Percentiles rank a stretch among this genome's conserved stretches.
Evolutionary conservation across 1,140 invertebrate species (phyloP).

Genomic region (Amyelois transitella): DNA sequence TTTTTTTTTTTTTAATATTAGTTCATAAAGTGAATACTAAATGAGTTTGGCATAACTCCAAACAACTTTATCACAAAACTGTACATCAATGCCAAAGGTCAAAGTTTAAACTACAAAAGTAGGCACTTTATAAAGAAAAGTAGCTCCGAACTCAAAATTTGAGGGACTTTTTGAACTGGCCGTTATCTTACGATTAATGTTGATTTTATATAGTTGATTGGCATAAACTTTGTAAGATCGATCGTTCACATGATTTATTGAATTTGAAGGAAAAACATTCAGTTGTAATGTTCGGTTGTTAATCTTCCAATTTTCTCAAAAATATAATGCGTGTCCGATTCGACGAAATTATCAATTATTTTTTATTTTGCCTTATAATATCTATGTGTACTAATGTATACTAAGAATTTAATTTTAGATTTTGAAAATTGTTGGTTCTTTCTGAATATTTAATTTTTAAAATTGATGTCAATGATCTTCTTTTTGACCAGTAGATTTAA

Average conservation of each 20-base stretch:
- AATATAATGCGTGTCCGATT: not conserved
- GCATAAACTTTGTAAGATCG: not conserved
- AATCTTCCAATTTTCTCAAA: not conserved
- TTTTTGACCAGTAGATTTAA: too few relatives aligned
- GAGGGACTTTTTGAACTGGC: constrained; percentile 9
- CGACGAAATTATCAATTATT: too few relatives aligned
- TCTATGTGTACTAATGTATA: too few relatives aligned
- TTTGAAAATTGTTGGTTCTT: too few relatives aligned
- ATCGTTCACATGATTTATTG: not conserved
- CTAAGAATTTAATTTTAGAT: too few relatives aligned
- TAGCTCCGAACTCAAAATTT: not conserved
- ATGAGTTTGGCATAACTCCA: not conserved
- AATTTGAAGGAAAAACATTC: not conserved
- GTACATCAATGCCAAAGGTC: not conserved
- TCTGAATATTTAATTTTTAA: too few relatives aligned
- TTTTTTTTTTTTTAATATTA: too few relatives aligned
- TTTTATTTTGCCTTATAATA: too few relatives aligned
- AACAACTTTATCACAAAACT: not conserved
- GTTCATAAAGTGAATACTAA: not conserved
- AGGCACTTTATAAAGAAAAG: constrained; percentile 2
- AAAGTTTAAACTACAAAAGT: not conserved
- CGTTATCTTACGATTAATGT: constrained; percentile 10
- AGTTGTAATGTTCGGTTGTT: not conserved
- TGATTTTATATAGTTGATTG: constrained; percentile 10
- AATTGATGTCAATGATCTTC: too few relatives aligned